Conservation (phyloP, 1,140 invertebrate species). For the Cotesia glomerata region DNA sequence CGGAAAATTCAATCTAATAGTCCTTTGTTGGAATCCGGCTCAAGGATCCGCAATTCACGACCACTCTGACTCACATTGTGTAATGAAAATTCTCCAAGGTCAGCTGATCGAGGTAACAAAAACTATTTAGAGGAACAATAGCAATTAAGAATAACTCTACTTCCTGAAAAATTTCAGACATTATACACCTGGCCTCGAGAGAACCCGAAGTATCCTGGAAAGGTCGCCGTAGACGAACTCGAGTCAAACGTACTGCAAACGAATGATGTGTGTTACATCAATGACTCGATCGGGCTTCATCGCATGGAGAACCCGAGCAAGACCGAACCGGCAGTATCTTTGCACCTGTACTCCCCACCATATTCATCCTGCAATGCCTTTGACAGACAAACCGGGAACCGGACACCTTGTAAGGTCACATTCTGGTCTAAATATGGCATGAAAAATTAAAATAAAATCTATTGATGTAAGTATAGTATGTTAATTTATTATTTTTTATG, state of each 20-base stretch:
- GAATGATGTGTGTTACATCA: slow-evolving; percentile 93
- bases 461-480: too few species aligned
- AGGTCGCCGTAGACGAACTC: slow-evolving; percentile 67
- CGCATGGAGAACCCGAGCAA: slow-evolving; percentile 95
- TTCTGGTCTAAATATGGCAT: slow-evolving; percentile 89
- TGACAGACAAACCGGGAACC: slow-evolving; percentile 87
- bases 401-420: slow-evolving; percentile 73
- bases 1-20: slow-evolving; percentile 97
- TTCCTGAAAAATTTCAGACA: slow-evolving; percentile 60
- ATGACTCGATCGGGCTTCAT: slow-evolving; percentile 93
- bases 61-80: slow-evolving; percentile 95
- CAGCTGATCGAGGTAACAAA: slow-evolving; percentile 69
- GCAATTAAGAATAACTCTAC: too few species aligned
- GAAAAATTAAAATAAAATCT: too few species aligned
- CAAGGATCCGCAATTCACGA: slow-evolving; percentile 96
- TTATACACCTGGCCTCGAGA: slow-evolving; percentile 76
- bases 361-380: slow-evolving; percentile 89
- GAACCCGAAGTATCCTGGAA: slow-evolving; percentile 39
- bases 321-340: slow-evolving; percentile 83
- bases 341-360: slow-evolving; percentile 97
- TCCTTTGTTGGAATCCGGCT: slow-evolving; percentile 96
- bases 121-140: background rate
- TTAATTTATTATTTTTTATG: too few species aligned
- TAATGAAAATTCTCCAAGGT: slow-evolving; percentile 90
- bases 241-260: slow-evolving; percentile 69